Evolutionary conservation across 1,140 invertebrate genomes (phyloP).

Genomic region (Coelopa frigida): DNA sequence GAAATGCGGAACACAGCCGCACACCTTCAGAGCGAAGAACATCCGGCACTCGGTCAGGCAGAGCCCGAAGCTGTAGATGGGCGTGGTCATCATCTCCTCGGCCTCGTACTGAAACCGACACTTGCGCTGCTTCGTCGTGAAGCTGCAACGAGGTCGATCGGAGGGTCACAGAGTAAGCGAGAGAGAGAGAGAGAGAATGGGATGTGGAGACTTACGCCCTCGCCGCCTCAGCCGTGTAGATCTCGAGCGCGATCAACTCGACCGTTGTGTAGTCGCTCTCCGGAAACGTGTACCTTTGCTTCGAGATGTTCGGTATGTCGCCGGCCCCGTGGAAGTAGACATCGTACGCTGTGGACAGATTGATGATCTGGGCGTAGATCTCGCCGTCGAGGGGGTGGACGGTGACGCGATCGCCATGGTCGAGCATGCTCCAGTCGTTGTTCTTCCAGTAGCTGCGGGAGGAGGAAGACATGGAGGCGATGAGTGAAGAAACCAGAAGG

Average conservation of each 20-base stretch:
- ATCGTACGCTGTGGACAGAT: constrained; percentile 55
- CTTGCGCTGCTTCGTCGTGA: constrained; percentile 54
- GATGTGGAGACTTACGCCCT: constrained; percentile 25
- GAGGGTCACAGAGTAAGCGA: not conserved
- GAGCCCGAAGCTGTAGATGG: constrained; percentile 58
- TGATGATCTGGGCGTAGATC: constrained; percentile 62
- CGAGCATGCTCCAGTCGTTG: constrained; percentile 49
- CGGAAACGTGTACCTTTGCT: constrained; percentile 47
- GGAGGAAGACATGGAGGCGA: no score
- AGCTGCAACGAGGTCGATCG: constrained; percentile 29
- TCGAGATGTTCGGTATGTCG: constrained; percentile 53
- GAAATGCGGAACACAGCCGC: constrained; percentile 59
- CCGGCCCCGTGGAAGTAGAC: constrained; percentile 52
- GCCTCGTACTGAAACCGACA: constrained; percentile 57
- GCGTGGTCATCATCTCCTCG: constrained; percentile 53
- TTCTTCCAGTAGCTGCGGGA: constrained; percentile 49
- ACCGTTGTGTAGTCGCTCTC: constrained; percentile 43
- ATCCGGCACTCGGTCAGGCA: constrained; percentile 61
- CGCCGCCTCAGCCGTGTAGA: constrained; percentile 40
- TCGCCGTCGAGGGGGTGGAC: constrained; percentile 63
- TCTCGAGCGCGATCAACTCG: constrained; percentile 42
- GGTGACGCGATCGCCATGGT: constrained; percentile 49
- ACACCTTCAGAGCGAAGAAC: constrained; percentile 50
- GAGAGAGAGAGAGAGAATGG: not conserved
- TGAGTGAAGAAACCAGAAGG: no score